phyloP scores from a whole-genome alignment of 2,888 invertebrate species.

The Horisme vitalbata region DNA sequence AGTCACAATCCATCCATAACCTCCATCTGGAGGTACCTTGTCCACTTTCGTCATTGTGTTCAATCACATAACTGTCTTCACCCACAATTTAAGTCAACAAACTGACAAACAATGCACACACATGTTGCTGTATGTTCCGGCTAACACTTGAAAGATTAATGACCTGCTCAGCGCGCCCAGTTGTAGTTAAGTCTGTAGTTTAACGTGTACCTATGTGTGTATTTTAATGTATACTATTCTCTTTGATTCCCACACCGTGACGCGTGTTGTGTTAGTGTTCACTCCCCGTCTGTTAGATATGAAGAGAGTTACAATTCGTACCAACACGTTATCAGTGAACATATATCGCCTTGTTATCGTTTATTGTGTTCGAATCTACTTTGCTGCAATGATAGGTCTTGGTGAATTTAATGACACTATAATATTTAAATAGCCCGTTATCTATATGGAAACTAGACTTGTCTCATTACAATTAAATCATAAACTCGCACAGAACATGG shows the following conservation, averaged over 20 bases:
- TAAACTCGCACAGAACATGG: no score
- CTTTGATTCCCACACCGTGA: no score
- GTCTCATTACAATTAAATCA: no score
- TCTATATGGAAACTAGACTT: no score
- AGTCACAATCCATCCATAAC: constrained; percentile 86
- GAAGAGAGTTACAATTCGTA: constrained; percentile 1
- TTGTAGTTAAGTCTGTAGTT: neutral
- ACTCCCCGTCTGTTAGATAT: neutral
- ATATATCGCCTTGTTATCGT: constrained; percentile 8
- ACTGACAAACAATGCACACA: constrained; percentile 22
- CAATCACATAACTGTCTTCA: constrained; percentile 28
- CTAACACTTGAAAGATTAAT: constrained; percentile 27
- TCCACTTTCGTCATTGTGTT: constrained; percentile 55
- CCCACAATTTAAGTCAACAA: constrained; percentile 19
- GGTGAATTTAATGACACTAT: no score
- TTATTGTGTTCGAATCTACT: no score
- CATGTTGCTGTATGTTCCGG: constrained; percentile 35
- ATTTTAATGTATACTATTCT: no score
- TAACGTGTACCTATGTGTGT: neutral
- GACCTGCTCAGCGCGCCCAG: constrained; percentile 27
- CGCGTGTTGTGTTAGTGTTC: no score
- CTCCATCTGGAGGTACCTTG: constrained; percentile 84
- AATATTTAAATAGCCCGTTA: no score
- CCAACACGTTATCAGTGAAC: constrained; percentile 3
- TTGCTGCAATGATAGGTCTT: no score